Conservation (phyloP, 92 coral and sea anemone species). For the Epizoanthus rinbou region DNA sequence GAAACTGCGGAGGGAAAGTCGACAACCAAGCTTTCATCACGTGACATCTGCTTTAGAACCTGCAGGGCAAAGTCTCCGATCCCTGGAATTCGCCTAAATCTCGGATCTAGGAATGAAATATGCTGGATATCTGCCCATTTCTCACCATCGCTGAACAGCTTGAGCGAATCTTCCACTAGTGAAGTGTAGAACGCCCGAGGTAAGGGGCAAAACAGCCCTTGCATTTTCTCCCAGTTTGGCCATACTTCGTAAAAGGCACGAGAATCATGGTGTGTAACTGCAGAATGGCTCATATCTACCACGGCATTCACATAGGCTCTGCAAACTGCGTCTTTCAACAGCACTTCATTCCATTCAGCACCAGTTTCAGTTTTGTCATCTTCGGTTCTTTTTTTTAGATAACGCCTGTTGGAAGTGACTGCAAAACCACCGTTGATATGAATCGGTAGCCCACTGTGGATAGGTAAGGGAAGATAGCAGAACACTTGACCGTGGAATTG, state of each 20-base stretch:
- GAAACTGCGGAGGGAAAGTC: slow-evolving; percentile 61
- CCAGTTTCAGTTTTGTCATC: slow-evolving; percentile 71
- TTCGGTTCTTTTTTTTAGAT: slow-evolving; percentile 63
- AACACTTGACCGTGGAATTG: slow-evolving; percentile 19
- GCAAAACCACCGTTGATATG: slow-evolving; percentile 78
- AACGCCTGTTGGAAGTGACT: slow-evolving; percentile 75
- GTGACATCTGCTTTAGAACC: slow-evolving; percentile 37
- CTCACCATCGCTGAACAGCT: slow-evolving; percentile 69
- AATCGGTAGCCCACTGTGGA: slow-evolving; percentile 65
- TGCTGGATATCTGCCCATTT: slow-evolving; percentile 56
- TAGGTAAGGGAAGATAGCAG: slow-evolving; percentile 89
- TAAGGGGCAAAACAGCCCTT: slow-evolving; percentile 34
- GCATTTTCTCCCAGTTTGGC: slow-evolving; percentile 39
- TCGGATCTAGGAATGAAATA: slow-evolving; percentile 59
- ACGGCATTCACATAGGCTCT: slow-evolving; percentile 63
- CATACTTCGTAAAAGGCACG: slow-evolving; percentile 55
- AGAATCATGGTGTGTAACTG: not conserved
- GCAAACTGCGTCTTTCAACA: slow-evolving; percentile 61
- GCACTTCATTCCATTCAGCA: slow-evolving; percentile 68
- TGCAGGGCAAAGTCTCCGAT: slow-evolving; percentile 54
- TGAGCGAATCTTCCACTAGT: slow-evolving; percentile 12
- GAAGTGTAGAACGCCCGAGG: slow-evolving; percentile 49
- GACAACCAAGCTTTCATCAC: slow-evolving; percentile 30
- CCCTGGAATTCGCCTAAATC: slow-evolving; percentile 44
- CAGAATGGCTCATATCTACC: slow-evolving; percentile 45